A percentile compares a stretch with the other conserved stretches of the same genome.
phyloP scores from a whole-genome alignment of 2,888 invertebrate species.

The Ethmia dodecea region DNA sequence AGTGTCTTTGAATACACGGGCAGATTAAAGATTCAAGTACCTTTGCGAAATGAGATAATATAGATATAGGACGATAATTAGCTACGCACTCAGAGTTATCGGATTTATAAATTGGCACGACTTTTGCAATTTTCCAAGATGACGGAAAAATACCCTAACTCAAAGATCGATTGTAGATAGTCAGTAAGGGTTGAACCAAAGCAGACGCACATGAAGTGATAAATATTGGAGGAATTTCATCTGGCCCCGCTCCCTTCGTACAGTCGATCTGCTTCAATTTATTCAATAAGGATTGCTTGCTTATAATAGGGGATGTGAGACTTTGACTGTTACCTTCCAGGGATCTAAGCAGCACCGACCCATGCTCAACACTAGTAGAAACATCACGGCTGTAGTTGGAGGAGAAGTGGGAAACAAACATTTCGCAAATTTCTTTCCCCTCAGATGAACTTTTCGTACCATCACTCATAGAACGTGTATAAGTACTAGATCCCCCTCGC shows the following conservation, averaged over 20 bases:
- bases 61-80: too few relatives aligned
- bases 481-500: constrained; percentile 10
- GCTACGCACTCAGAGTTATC: too few relatives aligned
- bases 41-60: too few relatives aligned
- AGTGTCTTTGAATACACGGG: too few relatives aligned
- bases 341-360: neutral
- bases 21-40: too few relatives aligned
- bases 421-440: neutral
- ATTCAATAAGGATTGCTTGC: neutral
- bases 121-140: neutral
- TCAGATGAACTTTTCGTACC: neutral
- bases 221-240: neutral
- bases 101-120: too few relatives aligned
- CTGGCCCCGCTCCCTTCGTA: neutral
- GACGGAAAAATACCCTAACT: neutral
- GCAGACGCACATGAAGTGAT: neutral
- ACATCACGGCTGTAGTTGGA: constrained; percentile 8
- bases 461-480: constrained; percentile 3
- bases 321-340: neutral
- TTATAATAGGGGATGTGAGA: neutral
- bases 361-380: neutral
- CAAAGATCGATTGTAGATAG: neutral
- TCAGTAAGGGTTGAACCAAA: neutral
- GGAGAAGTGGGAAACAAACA: constrained; percentile 1
- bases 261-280: neutral